Base-by-base conservation (phyloP, 2,888 invertebrate genomes). In the Lasioglossum figueresi region DNA sequence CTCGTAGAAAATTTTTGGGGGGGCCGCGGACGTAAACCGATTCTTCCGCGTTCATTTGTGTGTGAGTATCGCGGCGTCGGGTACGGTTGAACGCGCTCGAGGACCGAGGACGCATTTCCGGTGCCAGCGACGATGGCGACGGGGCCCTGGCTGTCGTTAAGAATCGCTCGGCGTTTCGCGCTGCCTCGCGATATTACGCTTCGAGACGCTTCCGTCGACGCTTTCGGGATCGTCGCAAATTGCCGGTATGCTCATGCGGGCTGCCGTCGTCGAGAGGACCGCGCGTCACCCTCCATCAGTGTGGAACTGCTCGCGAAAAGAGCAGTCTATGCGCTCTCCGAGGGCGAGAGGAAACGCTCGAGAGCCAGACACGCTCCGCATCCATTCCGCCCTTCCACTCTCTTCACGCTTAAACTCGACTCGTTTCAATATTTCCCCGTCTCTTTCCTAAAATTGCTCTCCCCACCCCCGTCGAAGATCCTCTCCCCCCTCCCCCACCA, bases 251-350 rank as follows among this genome's bases (percentile, higher is more conserved):
- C 66, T 79, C 83, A 80, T 87, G 82, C 87, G 83, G 87, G 79
- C 48, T 63, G 79, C 40, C 59, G 73, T 82, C 78, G 84, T 82
- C 72, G 77, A 59, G 82, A 86, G 66, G 74, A 72, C 59, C 34
- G 31, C 72, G 78, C 74, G 85, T 89, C 83, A 84, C 82, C 77
- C 88, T 86, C 90, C 88, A 86, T 88, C 83, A 80, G 76, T 83
- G 85, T 31, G 79, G 83, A 83, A 79, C 86, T 74, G 72, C 72
- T 84, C 78, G 82, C 79, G 84, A 23, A 83, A 90, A 87, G 81
- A 87, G 87, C 89, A 83, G 84, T 52, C 80, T 84, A 89, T 6
- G 34, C 83, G 79, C 83, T 86, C 90, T 78, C 79, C 68, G 82
- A 70, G 23, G 12, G 37, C 27, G 71, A 79, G 80, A 82, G 82